Evolutionary conservation across 2,888 invertebrate species (phyloP).

Genomic region (Cataglyphis altisquamis): DNA sequence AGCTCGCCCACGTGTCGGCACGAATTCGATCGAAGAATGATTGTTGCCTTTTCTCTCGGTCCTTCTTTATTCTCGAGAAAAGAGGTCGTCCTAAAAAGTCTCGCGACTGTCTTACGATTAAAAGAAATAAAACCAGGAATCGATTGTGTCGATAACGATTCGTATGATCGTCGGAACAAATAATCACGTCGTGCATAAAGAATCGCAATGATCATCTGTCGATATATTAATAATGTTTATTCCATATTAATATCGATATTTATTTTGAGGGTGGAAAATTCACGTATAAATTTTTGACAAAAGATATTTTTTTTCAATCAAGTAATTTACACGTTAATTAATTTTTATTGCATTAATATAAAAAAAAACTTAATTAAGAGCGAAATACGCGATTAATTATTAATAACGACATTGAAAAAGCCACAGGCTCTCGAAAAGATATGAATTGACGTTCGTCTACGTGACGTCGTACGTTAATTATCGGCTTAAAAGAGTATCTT

Average conservation of each 20-base stretch:
- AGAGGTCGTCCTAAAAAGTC: neutral
- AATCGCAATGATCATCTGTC: neutral
- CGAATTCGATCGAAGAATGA: conserved; percentile 20
- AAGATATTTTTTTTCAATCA: neutral
- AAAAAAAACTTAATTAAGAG: neutral
- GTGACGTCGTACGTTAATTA: conserved; percentile 10
- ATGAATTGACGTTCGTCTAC: neutral
- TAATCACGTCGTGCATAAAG: neutral
- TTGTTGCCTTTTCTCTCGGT: conserved; percentile 12
- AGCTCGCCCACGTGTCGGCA: conserved; percentile 19
- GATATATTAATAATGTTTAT: neutral
- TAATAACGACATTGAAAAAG: conserved; percentile 2
- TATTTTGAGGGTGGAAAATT: neutral
- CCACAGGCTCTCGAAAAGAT: neutral
- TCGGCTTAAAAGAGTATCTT: neutral
- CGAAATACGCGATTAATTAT: conserved; percentile 18
- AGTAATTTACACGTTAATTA: neutral
- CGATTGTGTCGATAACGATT: neutral
- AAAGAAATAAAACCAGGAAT: neutral
- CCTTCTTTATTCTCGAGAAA: neutral
- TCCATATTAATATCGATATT: neutral
- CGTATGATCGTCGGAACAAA: neutral
- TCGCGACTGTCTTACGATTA: neutral
- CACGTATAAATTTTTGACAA: neutral
- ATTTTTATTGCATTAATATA: neutral